phyloP scores from a whole-genome alignment of 92 coral and sea anemone species.

The Meandrina meandrites region DNA sequence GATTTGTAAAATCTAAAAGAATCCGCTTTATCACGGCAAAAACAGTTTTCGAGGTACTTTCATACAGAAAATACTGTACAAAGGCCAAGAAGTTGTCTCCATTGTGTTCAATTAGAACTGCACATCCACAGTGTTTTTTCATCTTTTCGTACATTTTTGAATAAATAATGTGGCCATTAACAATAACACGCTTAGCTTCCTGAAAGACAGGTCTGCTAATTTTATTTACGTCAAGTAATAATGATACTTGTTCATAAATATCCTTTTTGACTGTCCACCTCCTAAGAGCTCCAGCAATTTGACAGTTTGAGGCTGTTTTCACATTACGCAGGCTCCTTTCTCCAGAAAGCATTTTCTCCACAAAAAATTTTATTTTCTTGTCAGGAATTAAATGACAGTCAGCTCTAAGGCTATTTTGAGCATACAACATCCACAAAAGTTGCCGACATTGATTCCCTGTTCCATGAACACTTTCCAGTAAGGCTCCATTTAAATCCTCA shows the following conservation, averaged over 20 bases:
- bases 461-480: conserved; percentile 52
- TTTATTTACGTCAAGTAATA: neutral
- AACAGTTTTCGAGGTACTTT: conserved; percentile 24
- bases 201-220: conserved; percentile 12
- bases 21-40: conserved; percentile 33
- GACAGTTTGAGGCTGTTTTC: conserved; percentile 36
- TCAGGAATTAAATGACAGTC: conserved; percentile 24
- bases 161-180: conserved; percentile 36
- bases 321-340: conserved; percentile 30
- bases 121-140: conserved; percentile 44
- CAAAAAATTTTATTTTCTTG: conserved; percentile 5
- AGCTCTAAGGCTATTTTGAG: conserved; percentile 29
- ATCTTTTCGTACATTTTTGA: conserved; percentile 26
- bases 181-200: conserved; percentile 34
- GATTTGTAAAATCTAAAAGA: conserved; percentile 34
- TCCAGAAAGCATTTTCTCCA: conserved; percentile 35
- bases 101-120: conserved; percentile 20
- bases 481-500: conserved; percentile 47
- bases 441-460: conserved; percentile 49
- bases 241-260: conserved; percentile 19
- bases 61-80: conserved; percentile 35
- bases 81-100: conserved; percentile 25
- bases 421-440: conserved; percentile 43
- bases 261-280: conserved; percentile 18
- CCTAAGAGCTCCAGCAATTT: conserved; percentile 43